Evolutionary conservation across 2,888 invertebrate species (phyloP).

Genomic region (Phorcus lineatus): DNA sequence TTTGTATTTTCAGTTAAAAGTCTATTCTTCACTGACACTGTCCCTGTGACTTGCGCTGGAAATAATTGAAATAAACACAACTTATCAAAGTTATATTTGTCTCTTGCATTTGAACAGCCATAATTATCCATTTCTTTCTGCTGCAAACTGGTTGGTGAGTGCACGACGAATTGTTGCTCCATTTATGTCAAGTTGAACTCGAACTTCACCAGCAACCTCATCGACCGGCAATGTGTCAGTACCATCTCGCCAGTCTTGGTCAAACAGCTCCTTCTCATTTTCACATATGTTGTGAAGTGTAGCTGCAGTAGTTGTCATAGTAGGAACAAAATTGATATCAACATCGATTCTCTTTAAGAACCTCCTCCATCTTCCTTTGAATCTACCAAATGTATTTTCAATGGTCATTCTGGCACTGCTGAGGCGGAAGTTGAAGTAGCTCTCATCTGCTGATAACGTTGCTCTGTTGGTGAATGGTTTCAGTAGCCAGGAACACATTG

Average conservation of each 20-base stretch:
- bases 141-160: no score
- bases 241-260: neutral
- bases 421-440: constrained; percentile 30
- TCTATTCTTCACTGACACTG: no score
- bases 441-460: neutral
- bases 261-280: constrained; percentile 23
- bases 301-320: neutral
- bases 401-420: constrained; percentile 27
- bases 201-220: no score
- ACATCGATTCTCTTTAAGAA: constrained; percentile 26
- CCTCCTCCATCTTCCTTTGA: constrained; percentile 29
- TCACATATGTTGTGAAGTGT: constrained; percentile 36
- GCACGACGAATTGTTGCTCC: no score
- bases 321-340: constrained; percentile 12
- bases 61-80: no score
- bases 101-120: no score
- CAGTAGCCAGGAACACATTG: constrained; percentile 27
- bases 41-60: no score
- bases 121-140: no score
- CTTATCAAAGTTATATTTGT: no score
- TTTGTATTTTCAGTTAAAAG: no score
- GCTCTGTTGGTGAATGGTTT: constrained; percentile 19
- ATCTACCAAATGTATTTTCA: constrained; percentile 29
- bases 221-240: no score
- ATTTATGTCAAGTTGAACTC: no score